A percentile compares a stretch with the other conserved stretches of the same genome.
These are phyloP conservation scores for Centroberyx gerrardi DNA, from an alignment of 2,797 vertebrate genomes.

Conservation along the genomic window DNA sequence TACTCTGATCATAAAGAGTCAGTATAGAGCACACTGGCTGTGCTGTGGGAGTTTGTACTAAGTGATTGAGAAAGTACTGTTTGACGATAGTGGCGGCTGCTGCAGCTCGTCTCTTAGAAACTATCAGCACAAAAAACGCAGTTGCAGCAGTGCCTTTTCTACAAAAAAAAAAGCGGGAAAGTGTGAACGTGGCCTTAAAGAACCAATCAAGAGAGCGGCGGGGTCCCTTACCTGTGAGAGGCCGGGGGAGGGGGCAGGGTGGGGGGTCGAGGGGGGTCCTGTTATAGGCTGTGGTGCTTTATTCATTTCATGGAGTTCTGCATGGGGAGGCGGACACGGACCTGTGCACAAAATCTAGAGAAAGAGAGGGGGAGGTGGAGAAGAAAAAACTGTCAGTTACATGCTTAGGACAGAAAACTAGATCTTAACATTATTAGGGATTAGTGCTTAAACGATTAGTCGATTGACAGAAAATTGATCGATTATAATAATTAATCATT, in stretches of 20 bases:
- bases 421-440: no score
- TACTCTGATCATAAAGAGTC: neutral
- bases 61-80: neutral
- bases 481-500: no score
- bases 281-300: conserved; percentile 98
- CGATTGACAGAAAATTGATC: no score
- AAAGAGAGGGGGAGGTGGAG: conserved; percentile 10
- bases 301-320: conserved; percentile 99
- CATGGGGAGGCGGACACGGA: conserved; percentile 91
- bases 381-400: neutral
- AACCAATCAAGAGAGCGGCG: neutral
- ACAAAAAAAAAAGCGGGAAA: no score
- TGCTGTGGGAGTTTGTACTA: neutral
- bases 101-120: neutral
- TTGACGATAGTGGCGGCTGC: neutral
- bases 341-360: conserved; percentile 79
- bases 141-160: neutral
- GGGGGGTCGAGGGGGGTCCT: conserved; percentile 92
- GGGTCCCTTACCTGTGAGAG: conserved; percentile 91
- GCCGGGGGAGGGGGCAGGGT: conserved; percentile 96
- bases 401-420: neutral
- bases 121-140: conserved; percentile 16
- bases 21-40: neutral
- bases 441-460: no score
- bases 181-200: no score